Evolutionary conservation across 2,797 vertebrate genomes (phyloP), one percentile per base, ranked within the genome.

Genomic region (Carapus acus): DNA sequence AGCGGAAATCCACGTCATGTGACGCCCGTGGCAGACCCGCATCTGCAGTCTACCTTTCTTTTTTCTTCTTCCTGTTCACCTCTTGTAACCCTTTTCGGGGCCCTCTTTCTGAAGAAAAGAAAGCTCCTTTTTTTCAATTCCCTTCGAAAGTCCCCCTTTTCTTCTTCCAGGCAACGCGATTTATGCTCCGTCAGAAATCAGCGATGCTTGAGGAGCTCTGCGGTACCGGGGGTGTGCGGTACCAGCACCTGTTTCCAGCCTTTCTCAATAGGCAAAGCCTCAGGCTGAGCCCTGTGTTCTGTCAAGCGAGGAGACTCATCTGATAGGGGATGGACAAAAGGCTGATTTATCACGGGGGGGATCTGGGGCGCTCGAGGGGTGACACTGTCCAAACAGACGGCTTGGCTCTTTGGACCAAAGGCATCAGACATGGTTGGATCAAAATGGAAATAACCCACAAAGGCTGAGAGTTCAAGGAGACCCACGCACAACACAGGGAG

Each of bases 1-100:
- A 73, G 67, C 84, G 88, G 89, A 91, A 90, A 85, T 84, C 64
- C 62, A 49, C 9, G 40, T 79, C 93, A 93, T 64, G 88, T 94
- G 92, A 93, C 43, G 57, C 52, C 43, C 81, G 83, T 77, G 88
- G 90, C 73, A 80, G 81, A 88, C 67, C 69, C 79, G 75, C 74
- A 76, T 79, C 29, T 77, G 79, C 76, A 76, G 54, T 67, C 50
- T 33, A n/a, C 57, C 7, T 42, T 65, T 42, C 50, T 58, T 34
- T 5, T 9, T 9, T 27, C 9, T 4, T 67, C 78, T 43, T 78
- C 69, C 72, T 41, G 65, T 54, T 57, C 34, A 45, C 9, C 65
- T 21, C 65, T 48, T 68, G 43, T 68, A 65, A 74, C 59, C 69
- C 72, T 56, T 63, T 29, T 22, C 31, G 67, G 58, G 37, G 60